phyloP scores from a whole-genome alignment of 1,140 invertebrate species.

The Caenorhabditis elegans region DNA sequence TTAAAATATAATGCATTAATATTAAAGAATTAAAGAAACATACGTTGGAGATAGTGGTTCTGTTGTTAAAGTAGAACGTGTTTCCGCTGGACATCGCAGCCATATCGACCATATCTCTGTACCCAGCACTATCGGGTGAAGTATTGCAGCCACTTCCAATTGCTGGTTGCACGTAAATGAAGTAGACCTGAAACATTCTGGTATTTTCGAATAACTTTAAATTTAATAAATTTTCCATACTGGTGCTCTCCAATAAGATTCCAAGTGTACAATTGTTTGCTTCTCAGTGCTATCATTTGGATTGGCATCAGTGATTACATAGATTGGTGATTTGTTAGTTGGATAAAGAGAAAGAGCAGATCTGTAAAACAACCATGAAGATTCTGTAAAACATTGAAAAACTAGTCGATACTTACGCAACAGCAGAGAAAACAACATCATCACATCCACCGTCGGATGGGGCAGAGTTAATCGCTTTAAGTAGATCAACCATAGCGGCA shows the following conservation, averaged over 20 bases:
- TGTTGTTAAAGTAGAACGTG: conserved; percentile 23
- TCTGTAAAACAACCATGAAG: no score
- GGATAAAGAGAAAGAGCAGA: conserved; percentile 29
- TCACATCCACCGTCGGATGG: conserved; percentile 34
- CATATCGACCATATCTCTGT: conserved; percentile 7
- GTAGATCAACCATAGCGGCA: neutral
- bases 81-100: conserved; percentile 10
- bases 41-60: neutral
- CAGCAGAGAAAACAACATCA: conserved; percentile 40
- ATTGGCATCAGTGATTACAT: conserved; percentile 49
- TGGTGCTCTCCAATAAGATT: conserved; percentile 41
- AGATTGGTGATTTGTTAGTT: conserved; percentile 42
- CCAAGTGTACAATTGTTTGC: conserved; percentile 35
- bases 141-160: neutral
- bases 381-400: no score
- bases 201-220: no score
- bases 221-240: neutral
- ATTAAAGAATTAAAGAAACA: neutral
- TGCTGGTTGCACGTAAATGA: conserved; percentile 34
- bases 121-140: conserved; percentile 4
- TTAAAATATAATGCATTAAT: no score
- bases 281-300: conserved; percentile 35
- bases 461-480: neutral
- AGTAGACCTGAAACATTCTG: conserved; percentile 30
- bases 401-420: conserved; percentile 7